phyloP scores from a whole-genome alignment of 2,888 invertebrate species.

The Drosophila imparisetae region DNA sequence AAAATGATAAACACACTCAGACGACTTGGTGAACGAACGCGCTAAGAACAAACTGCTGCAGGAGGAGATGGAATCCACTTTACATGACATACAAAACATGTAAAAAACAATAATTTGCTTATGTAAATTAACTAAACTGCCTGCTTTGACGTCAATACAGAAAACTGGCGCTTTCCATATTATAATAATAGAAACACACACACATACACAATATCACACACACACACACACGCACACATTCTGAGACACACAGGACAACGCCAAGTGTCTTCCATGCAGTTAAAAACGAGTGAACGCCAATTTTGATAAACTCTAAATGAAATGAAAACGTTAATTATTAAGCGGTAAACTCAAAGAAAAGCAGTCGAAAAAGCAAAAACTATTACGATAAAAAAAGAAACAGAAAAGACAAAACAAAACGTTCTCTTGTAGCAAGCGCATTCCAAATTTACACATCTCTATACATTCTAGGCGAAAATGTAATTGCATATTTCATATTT shows the following conservation, averaged over 20 bases:
- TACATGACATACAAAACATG: conserved; percentile 99
- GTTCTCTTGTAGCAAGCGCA: conserved; percentile 57
- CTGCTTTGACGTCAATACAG: conserved; percentile 78
- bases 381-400: conserved; percentile 34
- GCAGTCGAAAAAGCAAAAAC: conserved; percentile 52
- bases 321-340: conserved; percentile 53
- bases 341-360: conserved; percentile 65
- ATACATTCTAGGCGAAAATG: background rate
- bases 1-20: conserved; percentile 85
- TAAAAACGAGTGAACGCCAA: conserved; percentile 47
- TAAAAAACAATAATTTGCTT: conserved; percentile 85
- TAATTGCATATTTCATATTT: conserved; percentile 25
- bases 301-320: conserved; percentile 46
- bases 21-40: conserved; percentile 97
- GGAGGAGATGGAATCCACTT: conserved; percentile 99
- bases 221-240: conserved; percentile 24
- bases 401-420: conserved; percentile 36
- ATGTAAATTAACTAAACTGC: conserved; percentile 77
- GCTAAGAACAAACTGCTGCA: conserved; percentile 98
- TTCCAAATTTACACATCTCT: conserved; percentile 46
- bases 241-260: conserved; percentile 47
- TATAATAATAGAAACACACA: conserved; percentile 64
- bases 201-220: conserved; percentile 32
- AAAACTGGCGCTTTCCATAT: conserved; percentile 80
- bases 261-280: conserved; percentile 71